Base-by-base conservation (phyloP, 2,888 invertebrate species). In the Aelia acuminata region DNA sequence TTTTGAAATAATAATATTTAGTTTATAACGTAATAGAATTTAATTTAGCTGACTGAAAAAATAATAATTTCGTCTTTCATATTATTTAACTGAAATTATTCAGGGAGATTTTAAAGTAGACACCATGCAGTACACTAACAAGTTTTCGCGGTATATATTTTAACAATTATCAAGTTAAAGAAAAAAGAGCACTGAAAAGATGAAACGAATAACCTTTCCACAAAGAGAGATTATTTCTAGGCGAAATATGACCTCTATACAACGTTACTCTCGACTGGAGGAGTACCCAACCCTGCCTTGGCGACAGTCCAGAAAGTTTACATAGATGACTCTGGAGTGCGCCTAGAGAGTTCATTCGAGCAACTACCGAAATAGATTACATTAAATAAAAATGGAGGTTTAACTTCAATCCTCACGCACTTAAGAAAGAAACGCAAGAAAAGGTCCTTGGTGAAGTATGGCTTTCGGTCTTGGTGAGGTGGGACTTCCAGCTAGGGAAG, bases 361-460 rank as follows among this genome's bases (percentile, higher is more conserved):
- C 84, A 84, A 48, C 84, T 48, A 39, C 84, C 43, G 48, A 48
- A 47, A 84, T 84, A 84, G 43, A 47, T n/a, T 84, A 84, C n/a
- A 47, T n/a, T 84, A 84, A 84, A 47, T 84, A 26, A 47, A 84
- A 13, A 80, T n/a, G 39, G 80, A 39, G 39, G 10, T n/a, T n/a
- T n/a, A n/a, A 43, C 80, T 43, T 80, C 80, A 22, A 20, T 26
- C 26, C 26, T 13, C 26, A 10, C 3, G 49, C 8, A 13, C 57
- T n/a, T n/a, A 4, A n/a, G 53, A 11, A 22, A 1, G 22, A 57
- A 26, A 57, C 57, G 26, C n/a, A 10, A n/a, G 53, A 53, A n/a
- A 1, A 53, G n/a, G n/a, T n/a, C 26, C n/a, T 26, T 57, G 13
- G 26, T 57, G 26, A n/a, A 1, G 0, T 57, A 57, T 57, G 57